Base-by-base conservation (phyloP, 2,113 vertebrate genomes). In the Grantiella picta region DNA sequence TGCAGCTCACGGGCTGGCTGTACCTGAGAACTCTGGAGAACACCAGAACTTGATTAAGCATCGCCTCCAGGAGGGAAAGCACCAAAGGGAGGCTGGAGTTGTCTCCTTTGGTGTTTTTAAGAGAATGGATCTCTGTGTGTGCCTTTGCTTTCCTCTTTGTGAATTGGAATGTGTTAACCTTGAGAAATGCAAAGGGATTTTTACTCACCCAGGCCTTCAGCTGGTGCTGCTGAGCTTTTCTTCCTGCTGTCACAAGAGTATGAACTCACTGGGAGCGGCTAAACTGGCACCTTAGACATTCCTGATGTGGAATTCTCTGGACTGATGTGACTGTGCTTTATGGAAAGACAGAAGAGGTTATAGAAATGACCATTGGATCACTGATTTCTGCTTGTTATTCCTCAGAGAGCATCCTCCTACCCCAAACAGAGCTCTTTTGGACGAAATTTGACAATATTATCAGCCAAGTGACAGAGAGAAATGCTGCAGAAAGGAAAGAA, bases 31-130 rank as follows among this genome's bases (percentile, higher is more conserved):
- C 40, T 44, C 69, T 35, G 73, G 79, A 50, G 63, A 92, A 9
- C 85, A 80, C 88, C 68, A 70, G 15, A 86, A 90, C 40, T 27
- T 52, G 38, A 54, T 90, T 28, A 18, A 23, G 38, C 50, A 20
- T 90, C 40, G 16, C 94, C 95, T 83, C 23, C 73, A 86, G 94
- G 71, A 88, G 70, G 79, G 71, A 93, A 90, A 93, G 85, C 59
- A 92, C 71, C 90, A 57, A 61, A 92, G 63, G 57, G 54, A 73
- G 66, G 50, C 69, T 85, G 4, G 6, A 54, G 49, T 14, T 76
- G 42, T 50, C 72, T 92, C 36, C 50, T 77, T 45, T 27, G 50
- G 88, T 65, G 82, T 35, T 93, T 90, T 56, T 36, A 69, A 15
- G 66, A 82, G 66, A 90, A 70, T 9, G 77, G 47, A 56, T 15